phyloP scores from a whole-genome alignment of 2,113 vertebrate genomes.

The Muntiacus muntjak region DNA sequence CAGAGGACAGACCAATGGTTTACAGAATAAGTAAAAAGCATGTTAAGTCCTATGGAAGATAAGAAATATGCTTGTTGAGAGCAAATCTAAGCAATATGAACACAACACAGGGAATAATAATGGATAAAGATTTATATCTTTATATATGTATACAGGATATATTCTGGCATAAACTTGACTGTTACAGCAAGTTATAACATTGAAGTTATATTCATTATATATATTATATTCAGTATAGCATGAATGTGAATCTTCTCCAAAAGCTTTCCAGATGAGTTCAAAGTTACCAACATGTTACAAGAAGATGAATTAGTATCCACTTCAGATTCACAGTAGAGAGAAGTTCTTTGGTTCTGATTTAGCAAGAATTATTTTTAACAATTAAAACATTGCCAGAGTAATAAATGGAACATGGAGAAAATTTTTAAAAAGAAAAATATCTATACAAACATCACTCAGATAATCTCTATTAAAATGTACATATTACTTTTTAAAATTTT shows the following conservation, averaged over 20 bases:
- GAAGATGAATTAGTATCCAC: background rate
- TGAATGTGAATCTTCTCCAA: background rate
- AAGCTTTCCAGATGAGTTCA: background rate
- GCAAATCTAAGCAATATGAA: background rate
- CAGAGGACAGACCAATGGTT: background rate
- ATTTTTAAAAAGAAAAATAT: background rate
- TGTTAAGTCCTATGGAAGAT: background rate
- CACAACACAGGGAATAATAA: background rate
- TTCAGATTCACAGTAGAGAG: background rate
- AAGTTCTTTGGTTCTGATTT: background rate
- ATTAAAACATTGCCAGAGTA: background rate
- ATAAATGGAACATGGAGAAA: background rate
- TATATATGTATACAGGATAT: background rate
- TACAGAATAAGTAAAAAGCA: background rate
- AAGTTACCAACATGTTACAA: background rate
- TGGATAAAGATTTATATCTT: background rate
- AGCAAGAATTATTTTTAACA: background rate
- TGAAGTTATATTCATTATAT: background rate
- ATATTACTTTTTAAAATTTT: background rate
- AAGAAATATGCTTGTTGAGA: background rate
- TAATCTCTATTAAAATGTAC: background rate
- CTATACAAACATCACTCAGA: background rate
- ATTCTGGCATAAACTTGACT: background rate
- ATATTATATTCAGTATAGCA: background rate
- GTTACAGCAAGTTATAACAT: background rate